A percentile compares a stretch with the other conserved stretches of the same genome.
phyloP scores from a whole-genome alignment of 2,113 vertebrate species.

The Ceyx melanurus region DNA sequence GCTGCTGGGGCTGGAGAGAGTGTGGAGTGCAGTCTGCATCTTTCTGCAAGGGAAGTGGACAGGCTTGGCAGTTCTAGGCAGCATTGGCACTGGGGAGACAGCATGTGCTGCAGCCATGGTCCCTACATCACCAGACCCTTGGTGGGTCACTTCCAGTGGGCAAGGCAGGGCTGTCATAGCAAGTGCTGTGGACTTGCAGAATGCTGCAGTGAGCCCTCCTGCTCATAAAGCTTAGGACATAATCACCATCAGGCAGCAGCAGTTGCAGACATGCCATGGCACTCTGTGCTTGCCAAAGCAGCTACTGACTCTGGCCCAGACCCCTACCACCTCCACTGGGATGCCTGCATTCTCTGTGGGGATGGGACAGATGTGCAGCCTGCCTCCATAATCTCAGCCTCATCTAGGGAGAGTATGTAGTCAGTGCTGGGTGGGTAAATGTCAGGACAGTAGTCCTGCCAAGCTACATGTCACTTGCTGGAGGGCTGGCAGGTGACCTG shows the following conservation, averaged over 20 bases:
- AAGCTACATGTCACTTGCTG: background rate
- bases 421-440: background rate
- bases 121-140: background rate
- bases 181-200: background rate
- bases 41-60: background rate
- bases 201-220: background rate
- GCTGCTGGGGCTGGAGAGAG: background rate
- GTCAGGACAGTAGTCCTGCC: background rate
- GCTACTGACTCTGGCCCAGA: background rate
- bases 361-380: accelerated
- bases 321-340: background rate
- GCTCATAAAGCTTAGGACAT: background rate
- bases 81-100: background rate
- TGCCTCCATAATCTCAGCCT: background rate
- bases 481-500: background rate
- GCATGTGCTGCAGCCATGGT: accelerated
- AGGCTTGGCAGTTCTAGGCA: background rate
- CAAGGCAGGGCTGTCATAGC: background rate
- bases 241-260: background rate
- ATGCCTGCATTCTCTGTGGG: background rate
- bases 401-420: background rate
- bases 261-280: background rate
- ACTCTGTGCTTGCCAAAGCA: background rate
- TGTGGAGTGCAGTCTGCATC: background rate
- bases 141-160: background rate